These are phyloP conservation scores for Euwallacea fornicatus DNA, from an alignment of 1,140 invertebrate species.

Conservation along the genomic window DNA sequence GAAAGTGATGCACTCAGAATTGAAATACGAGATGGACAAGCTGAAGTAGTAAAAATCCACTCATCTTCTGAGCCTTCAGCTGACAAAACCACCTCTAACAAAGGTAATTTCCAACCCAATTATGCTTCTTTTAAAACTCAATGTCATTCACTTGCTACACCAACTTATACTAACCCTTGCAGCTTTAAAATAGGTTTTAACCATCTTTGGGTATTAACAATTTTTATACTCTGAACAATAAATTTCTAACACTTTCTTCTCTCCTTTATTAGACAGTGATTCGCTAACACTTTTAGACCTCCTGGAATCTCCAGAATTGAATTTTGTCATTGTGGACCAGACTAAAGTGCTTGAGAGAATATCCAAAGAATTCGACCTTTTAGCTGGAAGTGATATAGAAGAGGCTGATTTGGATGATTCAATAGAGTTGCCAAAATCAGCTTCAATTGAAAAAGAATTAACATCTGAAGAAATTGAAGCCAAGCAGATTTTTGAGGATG, in stretches of 20 bases:
- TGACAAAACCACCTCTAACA: too few relatives aligned
- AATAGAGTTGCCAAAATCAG: constrained; percentile 54
- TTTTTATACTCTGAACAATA: background rate
- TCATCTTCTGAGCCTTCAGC: background rate
- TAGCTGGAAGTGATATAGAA: constrained; percentile 32
- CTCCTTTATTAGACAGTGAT: constrained; percentile 26
- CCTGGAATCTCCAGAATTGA: constrained; percentile 24
- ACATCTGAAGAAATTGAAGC: constrained; percentile 65
- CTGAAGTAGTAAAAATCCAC: constrained; percentile 1
- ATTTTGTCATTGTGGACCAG: constrained; percentile 46
- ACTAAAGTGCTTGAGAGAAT: constrained; percentile 50
- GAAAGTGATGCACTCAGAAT: constrained; percentile 8
- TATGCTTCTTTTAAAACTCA: too few relatives aligned
- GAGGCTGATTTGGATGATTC: constrained; percentile 53
- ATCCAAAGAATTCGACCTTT: constrained; percentile 37
- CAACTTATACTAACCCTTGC: too few relatives aligned
- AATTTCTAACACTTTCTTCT: constrained; percentile 15
- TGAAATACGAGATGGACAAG: constrained; percentile 3
- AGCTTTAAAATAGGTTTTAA: too few relatives aligned
- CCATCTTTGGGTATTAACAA: too few relatives aligned
- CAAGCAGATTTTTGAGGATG: constrained; percentile 68
- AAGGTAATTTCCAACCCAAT: too few relatives aligned
- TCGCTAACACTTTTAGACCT: constrained; percentile 26
- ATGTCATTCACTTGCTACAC: too few relatives aligned
- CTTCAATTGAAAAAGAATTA: constrained; percentile 55